Percentiles rank a stretch among this genome's conserved stretches.
Evolutionary conservation across 2,797 vertebrate species (phyloP).

Genomic region (Todus mexicanus): DNA sequence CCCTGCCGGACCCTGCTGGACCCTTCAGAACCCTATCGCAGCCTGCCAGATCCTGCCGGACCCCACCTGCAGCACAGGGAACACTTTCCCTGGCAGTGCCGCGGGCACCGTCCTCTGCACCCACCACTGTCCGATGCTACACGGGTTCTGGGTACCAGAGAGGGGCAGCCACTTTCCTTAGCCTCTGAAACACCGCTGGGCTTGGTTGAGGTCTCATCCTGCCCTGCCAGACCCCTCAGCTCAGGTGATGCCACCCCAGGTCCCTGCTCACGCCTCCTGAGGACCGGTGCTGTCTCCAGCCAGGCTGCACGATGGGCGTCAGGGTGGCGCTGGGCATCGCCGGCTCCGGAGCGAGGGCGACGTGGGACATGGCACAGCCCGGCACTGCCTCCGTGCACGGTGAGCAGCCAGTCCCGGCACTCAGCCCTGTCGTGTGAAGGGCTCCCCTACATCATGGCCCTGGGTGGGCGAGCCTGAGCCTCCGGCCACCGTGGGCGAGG

Average conservation of each 20-base stretch:
- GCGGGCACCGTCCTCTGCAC: neutral
- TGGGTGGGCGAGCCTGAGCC: neutral
- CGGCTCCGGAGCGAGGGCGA: rapidly evolving
- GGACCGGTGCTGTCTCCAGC: neutral
- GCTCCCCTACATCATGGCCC: neutral
- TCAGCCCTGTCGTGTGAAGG: neutral
- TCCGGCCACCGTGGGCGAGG: neutral
- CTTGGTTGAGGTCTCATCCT: neutral
- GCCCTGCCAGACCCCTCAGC: neutral
- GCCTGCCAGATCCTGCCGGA: neutral
- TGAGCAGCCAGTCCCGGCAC: neutral
- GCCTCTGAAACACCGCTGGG: neutral
- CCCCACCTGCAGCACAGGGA: neutral
- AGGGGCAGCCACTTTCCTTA: neutral
- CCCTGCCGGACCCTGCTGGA: neutral
- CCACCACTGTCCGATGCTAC: neutral
- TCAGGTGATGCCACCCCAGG: neutral
- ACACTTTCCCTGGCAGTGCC: neutral
- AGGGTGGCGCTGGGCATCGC: rapidly evolving
- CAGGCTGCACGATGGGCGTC: neutral
- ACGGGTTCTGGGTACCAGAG: rapidly evolving
- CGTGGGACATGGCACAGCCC: neutral
- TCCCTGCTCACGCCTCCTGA: neutral
- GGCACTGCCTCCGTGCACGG: rapidly evolving
- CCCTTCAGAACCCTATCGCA: neutral